Evolutionary conservation across 2,113 vertebrate genomes (phyloP).

Genomic region (Bubo blakistoni): DNA sequence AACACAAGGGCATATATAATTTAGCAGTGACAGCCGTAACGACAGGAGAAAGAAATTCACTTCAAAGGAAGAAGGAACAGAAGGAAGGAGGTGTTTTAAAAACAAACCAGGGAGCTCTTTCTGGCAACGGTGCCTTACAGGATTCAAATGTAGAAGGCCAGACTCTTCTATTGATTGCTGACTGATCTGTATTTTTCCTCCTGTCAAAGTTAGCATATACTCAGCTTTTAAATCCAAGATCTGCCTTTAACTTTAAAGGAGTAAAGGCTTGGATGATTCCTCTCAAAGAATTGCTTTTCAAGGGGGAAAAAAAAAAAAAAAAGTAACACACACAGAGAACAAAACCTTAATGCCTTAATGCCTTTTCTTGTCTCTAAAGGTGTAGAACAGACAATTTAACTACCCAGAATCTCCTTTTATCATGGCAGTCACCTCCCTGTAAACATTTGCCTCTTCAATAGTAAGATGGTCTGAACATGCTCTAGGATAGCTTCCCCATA

Average conservation of each 20-base stretch:
- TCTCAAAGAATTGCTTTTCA: background rate
- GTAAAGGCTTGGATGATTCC: background rate
- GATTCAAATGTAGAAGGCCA: slow-evolving; percentile 15
- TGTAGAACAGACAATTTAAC: background rate
- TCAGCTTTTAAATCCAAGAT: slow-evolving; percentile 20
- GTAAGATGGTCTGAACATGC: background rate
- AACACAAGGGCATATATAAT: slow-evolving; percentile 35
- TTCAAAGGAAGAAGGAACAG: slow-evolving; percentile 45
- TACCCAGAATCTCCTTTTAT: background rate
- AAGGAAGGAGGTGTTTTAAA: slow-evolving; percentile 13
- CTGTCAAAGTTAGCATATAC: slow-evolving; percentile 18
- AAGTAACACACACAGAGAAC: background rate
- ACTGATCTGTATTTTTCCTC: slow-evolving; percentile 41
- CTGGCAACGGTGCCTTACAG: background rate
- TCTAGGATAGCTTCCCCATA: background rate
- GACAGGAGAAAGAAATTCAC: slow-evolving; percentile 1
- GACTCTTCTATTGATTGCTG: slow-evolving; percentile 51
- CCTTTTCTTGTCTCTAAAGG: background rate
- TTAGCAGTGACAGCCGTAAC: slow-evolving; percentile 24
- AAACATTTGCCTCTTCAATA: background rate
- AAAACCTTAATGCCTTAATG: background rate
- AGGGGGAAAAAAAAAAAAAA: background rate
- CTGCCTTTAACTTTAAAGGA: slow-evolving; percentile 26
- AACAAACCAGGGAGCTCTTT: slow-evolving; percentile 9
- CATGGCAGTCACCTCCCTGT: background rate